Evolutionary conservation across 2,888 invertebrate genomes (phyloP), one percentile per base, ranked within the genome.

Genomic region (Formica aserva): DNA sequence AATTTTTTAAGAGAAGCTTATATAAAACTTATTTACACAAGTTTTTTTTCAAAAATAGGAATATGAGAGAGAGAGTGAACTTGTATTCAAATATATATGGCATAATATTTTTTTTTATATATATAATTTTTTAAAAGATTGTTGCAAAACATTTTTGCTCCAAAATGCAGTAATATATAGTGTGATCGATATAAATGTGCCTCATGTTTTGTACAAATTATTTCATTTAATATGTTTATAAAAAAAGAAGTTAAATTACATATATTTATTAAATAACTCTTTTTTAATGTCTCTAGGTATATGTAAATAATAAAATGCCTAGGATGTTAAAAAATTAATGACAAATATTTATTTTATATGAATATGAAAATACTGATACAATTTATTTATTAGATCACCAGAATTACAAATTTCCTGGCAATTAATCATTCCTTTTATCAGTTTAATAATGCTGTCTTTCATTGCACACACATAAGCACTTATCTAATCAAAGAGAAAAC

Each of bases 401-500:
- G 11, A 29, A 18, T 26, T 13, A 38, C 4, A n/a, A 65, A 22
- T n/a, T 5, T n/a, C 32, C 6, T 8, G 18, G 8, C 9, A 32
- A 52, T 3, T n/a, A 1, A 45, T 45, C 4, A 8, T 41, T 66
- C 65, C 18, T 26, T 18, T 65, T 13, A 38, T 66, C 55, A 22
- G 3, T 41, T 29, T n/a, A 29, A 35, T 18, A 22, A 41, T 13
- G 15, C n/a, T 55, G 18, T 71, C 1, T 13, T 62, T 32, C 9
- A 0, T 13, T 13, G 5, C 18, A 35, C 18, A 11, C 15, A 22
- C 15, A 3, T 22, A 3, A 1, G 15, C 3, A 4, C 1, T 63
- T 48, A 55, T 71, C 71, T 71, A 71, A 75, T 75, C 75, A 6
- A 35, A 13, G 3, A n/a, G 15, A 45, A 41, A 60, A 74, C 13